These are phyloP conservation scores for Capromys pilorides DNA, from an alignment of 2,797 vertebrate species.

Conservation along the genomic window DNA sequence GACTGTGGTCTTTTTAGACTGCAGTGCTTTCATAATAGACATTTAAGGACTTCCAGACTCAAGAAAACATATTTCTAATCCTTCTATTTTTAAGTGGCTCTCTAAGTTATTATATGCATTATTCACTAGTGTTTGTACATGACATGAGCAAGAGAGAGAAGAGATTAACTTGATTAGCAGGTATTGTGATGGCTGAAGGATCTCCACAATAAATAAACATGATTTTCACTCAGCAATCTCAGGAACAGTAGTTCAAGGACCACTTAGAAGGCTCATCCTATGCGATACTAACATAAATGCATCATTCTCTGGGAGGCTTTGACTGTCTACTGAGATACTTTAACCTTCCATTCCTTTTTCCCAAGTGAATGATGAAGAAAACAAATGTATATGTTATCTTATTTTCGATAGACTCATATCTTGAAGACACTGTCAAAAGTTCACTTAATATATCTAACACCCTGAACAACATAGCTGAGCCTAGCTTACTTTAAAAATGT, in stretches of 20 bases:
- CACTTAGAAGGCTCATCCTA: background rate
- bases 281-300: background rate
- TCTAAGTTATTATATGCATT: background rate
- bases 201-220: background rate
- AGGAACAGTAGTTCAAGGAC: background rate
- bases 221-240: background rate
- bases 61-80: background rate
- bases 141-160: background rate
- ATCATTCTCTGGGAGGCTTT: background rate
- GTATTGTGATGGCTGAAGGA: background rate
- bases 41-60: background rate
- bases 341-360: background rate
- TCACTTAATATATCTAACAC: background rate
- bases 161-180: background rate
- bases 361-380: background rate
- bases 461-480: background rate
- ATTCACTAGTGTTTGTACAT: background rate
- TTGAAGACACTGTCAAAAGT: background rate
- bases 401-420: background rate
- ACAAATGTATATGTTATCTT: background rate
- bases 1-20: background rate
- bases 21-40: background rate
- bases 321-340: background rate
- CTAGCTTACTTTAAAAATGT: background rate
- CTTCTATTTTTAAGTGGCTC: background rate